These are phyloP conservation scores for Percopsis omiscomaycus DNA, from an alignment of 2,797 vertebrate genomes.

Conservation along the genomic window DNA sequence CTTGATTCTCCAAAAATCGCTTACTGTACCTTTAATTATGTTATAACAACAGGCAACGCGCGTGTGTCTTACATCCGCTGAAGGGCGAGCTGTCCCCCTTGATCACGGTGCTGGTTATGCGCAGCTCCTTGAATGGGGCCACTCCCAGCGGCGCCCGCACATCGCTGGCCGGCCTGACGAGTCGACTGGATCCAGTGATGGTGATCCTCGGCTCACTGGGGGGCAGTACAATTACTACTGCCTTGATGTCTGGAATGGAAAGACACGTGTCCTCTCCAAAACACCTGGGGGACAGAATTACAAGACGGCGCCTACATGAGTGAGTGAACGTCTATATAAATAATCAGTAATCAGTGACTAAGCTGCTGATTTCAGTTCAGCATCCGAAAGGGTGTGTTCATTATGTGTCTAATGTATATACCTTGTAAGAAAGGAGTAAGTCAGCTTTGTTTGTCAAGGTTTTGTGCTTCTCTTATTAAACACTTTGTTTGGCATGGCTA, in stretches of 20 bases:
- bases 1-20: no score
- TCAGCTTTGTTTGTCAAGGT: no score
- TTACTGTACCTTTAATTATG: no score
- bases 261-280: constrained; percentile 95
- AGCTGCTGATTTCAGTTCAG: no score
- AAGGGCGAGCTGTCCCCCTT: constrained; percentile 76
- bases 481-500: no score
- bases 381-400: no score
- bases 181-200: constrained; percentile 85
- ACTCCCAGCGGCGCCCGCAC: constrained; percentile 84
- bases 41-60: background rate
- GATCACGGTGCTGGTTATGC: constrained; percentile 89
- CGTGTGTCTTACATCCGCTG: constrained; percentile 70
- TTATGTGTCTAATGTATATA: no score
- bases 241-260: constrained; percentile 88
- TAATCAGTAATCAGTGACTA: no score
- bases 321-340: no score
- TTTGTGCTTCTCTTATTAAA: no score
- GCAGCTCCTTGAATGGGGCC: constrained; percentile 90
- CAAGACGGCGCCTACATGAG: background rate
- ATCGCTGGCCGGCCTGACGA: constrained; percentile 84
- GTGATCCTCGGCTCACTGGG: constrained; percentile 94
- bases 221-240: constrained; percentile 90
- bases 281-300: constrained; percentile 79
- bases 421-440: no score